Base-by-base conservation (phyloP, 2,797 vertebrate genomes). In the Myotis findleyi region DNA sequence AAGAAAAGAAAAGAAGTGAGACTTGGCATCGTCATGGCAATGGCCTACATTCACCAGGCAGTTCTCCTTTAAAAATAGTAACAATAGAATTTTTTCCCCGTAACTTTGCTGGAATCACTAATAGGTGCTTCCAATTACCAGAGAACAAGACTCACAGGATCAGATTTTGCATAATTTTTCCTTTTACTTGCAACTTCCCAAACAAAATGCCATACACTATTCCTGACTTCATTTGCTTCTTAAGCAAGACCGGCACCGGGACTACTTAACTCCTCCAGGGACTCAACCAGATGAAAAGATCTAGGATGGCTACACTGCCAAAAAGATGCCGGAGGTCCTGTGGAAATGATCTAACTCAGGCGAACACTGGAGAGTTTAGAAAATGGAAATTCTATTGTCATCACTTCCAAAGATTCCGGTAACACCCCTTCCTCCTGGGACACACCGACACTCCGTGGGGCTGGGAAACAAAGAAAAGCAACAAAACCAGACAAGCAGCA, bases 321-420 rank as follows among this genome's bases (percentile, higher is more conserved):
- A 14, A 0, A 47, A 44, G 25, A 83, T 30, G 16, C 25, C 0
- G 0, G 0, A 8, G 12, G 3, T 55, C 95, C 38, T 0, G 21
- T 51, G 5, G 23, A 17, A 76, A 25, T 1, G 17, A 57, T 38
- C 53, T 33, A 14, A 66, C 44, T 10, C 86, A 9, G 1, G 0
- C 0, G 41, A 88, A 94, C 36, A 77, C 27, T 4, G 21, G 2
- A 38, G 41, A 68, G 21, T 62, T 72, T 36, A 49, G 8, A 53
- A 62, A 83, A 76, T 3, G 27, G 14, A 79, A 20, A 21, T 33
- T 57, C 53, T 69, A n/a, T 30, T 51, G 20, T 23, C 59, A 51
- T 62, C 30, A 16, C 38, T 92, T 75, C 38, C 41, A 49, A 84
- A 81, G 47, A 30, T 7, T 55, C 64, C 13, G 25, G 38, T 30